Conservation (phyloP, 2,888 invertebrate genomes). For the Pterobdella sp. region DNA sequence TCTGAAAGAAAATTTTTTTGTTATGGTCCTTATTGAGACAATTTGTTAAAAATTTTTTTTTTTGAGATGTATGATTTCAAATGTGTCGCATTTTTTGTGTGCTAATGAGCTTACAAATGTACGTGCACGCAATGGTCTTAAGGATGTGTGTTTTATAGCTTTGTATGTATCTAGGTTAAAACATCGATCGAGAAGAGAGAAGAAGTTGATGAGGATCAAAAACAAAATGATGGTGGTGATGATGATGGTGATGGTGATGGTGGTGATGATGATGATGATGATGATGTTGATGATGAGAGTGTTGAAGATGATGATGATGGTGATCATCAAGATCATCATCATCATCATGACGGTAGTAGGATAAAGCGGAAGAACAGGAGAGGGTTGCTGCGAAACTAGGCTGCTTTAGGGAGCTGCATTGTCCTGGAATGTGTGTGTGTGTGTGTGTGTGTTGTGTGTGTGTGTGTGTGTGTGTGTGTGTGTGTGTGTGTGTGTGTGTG, state of each 20-base stretch:
- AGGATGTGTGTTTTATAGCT: neutral
- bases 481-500: too few species aligned
- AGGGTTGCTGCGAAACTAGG: slow-evolving; percentile 10
- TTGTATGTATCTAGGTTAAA: slow-evolving; percentile 5
- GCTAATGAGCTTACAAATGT: neutral
- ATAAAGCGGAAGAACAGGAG: too few species aligned
- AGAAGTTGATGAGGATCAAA: neutral
- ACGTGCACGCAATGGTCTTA: neutral
- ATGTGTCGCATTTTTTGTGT: neutral
- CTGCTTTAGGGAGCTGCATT: neutral
- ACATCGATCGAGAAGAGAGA: neutral
- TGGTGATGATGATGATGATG: too few species aligned
- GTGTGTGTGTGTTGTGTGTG: neutral
- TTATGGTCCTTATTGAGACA: too few species aligned
- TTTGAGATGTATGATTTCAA: neutral
- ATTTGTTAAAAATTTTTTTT: too few species aligned
- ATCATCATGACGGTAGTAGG: too few species aligned
- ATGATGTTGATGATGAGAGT: too few species aligned
- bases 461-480: too few species aligned
- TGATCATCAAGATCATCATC: too few species aligned
- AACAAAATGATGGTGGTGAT: neutral
- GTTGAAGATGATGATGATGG: too few species aligned
- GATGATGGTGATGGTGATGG: too few species aligned
- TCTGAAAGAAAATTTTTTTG: too few species aligned
- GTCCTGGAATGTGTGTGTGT: slow-evolving; percentile 2